These are phyloP conservation scores for Pristiophorus japonicus DNA, from an alignment of 2,113 vertebrate genomes.

Conservation along the genomic window DNA sequence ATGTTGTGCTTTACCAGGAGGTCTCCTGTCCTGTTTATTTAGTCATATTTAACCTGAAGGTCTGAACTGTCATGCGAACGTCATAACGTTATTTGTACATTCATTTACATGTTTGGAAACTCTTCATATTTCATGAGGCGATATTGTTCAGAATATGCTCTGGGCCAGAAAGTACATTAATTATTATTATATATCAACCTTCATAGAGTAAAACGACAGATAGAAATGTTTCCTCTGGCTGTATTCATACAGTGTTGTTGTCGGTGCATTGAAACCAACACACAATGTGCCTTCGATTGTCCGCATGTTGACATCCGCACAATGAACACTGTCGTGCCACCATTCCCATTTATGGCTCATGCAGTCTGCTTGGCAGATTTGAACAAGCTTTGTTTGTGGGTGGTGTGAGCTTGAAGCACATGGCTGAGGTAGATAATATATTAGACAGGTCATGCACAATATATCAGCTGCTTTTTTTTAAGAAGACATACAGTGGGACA, in stretches of 20 bases:
- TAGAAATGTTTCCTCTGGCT: background rate
- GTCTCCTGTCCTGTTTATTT: background rate
- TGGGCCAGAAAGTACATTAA: background rate
- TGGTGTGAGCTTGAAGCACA: background rate
- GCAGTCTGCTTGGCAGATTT: background rate
- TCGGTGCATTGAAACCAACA: background rate
- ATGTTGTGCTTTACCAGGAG: background rate
- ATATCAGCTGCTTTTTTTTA: background rate
- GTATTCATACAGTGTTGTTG: background rate
- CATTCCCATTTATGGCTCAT: background rate
- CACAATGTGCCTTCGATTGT: background rate
- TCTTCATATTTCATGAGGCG: background rate
- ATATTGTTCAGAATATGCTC: background rate
- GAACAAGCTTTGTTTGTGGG: background rate
- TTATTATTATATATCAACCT: background rate
- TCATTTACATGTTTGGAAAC: background rate
- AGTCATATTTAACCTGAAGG: slow-evolving; percentile 5
- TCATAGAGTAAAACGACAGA: background rate
- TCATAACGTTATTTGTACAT: background rate
- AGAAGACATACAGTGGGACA: background rate
- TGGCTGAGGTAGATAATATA: background rate
- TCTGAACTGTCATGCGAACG: background rate
- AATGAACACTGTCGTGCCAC: background rate
- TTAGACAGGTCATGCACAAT: background rate
- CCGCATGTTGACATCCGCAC: background rate